These are phyloP conservation scores for Ictidomys tridecemlineatus DNA, from an alignment of 2,113 vertebrate species.

Conservation along the genomic window DNA sequence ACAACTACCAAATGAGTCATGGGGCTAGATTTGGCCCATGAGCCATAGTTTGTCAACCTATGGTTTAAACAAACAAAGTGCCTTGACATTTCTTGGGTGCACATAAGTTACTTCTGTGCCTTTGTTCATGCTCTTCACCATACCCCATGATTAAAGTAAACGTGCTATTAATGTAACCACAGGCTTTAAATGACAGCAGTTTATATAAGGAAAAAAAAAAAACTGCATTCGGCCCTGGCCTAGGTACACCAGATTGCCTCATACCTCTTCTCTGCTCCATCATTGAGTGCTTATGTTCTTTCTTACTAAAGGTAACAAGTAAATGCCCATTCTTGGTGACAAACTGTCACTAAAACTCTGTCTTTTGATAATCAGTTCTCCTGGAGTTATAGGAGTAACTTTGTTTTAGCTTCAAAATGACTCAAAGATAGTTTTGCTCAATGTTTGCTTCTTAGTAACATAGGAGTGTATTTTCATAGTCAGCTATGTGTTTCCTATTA, in stretches of 20 bases:
- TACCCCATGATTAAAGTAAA: background rate
- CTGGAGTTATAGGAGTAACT: background rate
- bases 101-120: background rate
- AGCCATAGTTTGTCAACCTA: background rate
- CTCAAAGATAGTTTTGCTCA: background rate
- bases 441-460: background rate
- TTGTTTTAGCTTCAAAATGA: slow-evolving; percentile 20
- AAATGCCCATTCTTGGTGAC: background rate
- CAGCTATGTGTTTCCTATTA: background rate
- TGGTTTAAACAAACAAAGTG: background rate
- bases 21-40: background rate
- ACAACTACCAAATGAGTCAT: background rate
- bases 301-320: background rate
- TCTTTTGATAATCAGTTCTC: background rate
- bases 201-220: background rate
- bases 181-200: background rate
- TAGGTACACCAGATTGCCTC: background rate
- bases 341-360: background rate
- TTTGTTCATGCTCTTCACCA: background rate
- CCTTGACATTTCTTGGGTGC: background rate
- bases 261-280: background rate
- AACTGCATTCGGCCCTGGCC: background rate
- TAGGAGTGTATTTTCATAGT: background rate
- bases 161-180: background rate
- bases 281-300: background rate